Evolutionary conservation across 1,140 invertebrate genomes (phyloP).

Genomic region (Eciton burchellii): DNA sequence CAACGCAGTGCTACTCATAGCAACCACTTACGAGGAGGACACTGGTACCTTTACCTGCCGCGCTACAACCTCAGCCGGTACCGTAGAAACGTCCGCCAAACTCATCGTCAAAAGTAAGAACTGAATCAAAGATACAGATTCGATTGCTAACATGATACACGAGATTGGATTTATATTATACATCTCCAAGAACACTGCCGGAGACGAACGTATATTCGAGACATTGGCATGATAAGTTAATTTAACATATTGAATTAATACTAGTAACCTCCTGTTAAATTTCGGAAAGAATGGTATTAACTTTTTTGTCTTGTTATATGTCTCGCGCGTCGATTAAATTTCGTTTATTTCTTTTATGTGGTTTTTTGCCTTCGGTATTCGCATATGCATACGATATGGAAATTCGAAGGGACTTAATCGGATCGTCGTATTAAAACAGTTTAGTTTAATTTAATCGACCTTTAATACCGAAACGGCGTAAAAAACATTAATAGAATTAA

Average conservation of each 20-base stretch:
- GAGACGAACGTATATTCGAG: constrained; percentile 47
- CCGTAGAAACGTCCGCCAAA: constrained; percentile 95
- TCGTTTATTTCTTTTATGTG: not conserved
- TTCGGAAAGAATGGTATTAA: constrained; percentile 30
- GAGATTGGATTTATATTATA: constrained; percentile 67
- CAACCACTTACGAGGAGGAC: constrained; percentile 97
- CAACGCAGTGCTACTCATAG: constrained; percentile 95
- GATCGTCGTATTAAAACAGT: not conserved
- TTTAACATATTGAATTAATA: constrained; percentile 26
- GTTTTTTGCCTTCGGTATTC: not conserved
- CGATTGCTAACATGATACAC: constrained; percentile 76
- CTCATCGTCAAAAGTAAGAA: constrained; percentile 99
- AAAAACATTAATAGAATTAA: not conserved
- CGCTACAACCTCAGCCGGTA: constrained; percentile 95
- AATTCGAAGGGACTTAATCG: not conserved
- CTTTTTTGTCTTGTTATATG: not conserved
- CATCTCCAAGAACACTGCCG: constrained; percentile 53
- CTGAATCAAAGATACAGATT: constrained; percentile 86
- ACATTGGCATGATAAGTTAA: constrained; percentile 46
- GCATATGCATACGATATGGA: not conserved
- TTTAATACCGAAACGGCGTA: not conserved
- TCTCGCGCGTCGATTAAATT: constrained; percentile 7
- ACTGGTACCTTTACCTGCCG: constrained; percentile 96
- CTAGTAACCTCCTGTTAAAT: constrained; percentile 11
- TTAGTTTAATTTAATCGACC: not conserved